Percentiles rank a stretch among this genome's conserved stretches.
Conservation (phyloP, 2,113 vertebrate species). For the Clinocottus analis region DNA sequence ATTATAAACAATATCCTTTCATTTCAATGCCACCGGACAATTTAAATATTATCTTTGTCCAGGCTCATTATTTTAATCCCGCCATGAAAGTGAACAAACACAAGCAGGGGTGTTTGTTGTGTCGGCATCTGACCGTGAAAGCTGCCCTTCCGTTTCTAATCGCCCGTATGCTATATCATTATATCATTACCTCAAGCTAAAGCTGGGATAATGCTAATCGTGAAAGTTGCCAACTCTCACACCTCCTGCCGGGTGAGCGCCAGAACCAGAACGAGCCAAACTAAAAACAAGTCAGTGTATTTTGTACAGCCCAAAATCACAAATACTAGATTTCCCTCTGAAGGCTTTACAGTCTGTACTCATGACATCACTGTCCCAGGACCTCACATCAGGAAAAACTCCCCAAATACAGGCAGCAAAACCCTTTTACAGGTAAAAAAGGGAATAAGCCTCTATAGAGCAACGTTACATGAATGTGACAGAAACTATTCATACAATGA, state of each 20-base stretch:
- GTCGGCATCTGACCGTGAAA: constrained; percentile 40
- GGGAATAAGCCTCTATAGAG: no score
- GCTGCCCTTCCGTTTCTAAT: constrained; percentile 38
- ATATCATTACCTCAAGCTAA: constrained; percentile 51
- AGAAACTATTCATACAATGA: no score
- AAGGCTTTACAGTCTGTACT: no score
- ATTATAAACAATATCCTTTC: constrained; percentile 16
- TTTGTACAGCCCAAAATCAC: no score
- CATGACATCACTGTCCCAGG: no score
- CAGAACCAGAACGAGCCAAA: no score
- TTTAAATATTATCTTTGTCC: constrained; percentile 9
- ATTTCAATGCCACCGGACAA: constrained; percentile 3
- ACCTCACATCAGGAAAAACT: no score
- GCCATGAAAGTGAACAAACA: neutral
- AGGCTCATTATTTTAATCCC: constrained; percentile 27
- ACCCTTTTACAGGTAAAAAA: no score
- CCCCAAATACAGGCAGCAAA: no score
- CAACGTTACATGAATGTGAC: no score
- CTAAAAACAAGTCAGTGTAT: no score
- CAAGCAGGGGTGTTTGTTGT: constrained; percentile 2
- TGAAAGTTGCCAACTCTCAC: constrained; percentile 35
- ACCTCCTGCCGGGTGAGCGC: constrained; percentile 48
- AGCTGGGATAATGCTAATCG: constrained; percentile 50
- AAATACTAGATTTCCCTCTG: no score
- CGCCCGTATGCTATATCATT: constrained; percentile 13